Base-by-base conservation (phyloP, 2,888 invertebrate genomes). In the Cabera pusaria region DNA sequence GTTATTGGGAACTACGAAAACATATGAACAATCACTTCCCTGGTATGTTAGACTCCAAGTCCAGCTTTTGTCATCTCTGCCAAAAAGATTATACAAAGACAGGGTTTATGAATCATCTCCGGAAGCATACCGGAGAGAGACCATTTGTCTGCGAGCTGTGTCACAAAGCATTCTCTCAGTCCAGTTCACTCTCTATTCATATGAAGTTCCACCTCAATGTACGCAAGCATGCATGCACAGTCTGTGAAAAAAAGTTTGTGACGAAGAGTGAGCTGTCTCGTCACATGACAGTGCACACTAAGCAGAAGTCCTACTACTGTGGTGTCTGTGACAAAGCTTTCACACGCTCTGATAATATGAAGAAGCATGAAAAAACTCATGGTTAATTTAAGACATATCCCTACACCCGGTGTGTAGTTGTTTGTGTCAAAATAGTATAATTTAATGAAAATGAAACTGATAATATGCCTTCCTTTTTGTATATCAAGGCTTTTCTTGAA, bases 291-390 rank as follows among this genome's bases (percentile, higher is more conserved):
- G 90, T 90, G 33, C 90, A 90, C 51, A 90, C 90, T 6, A 90
- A 90, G 57, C 90, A 90, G 54, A 90, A 90, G 53, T 90, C 90
- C 0, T 90, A 90, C 50, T 90, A 90, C 52, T 90, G 90, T 62
- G 86, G 90, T 34, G 89, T 90, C 12, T 90, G 90, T 58, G 90
- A 90, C 59, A 90, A 90, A 64, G 90, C 90, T 25, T 90, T 90
- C 59, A 90, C 90, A 47, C 83, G 90, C 39, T 90, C 90, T 10
- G 90, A 90, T 49, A 90, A 90, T 50, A 90, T 90, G 90, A 90
- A 90, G 61, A 90, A 90, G 65, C 90, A 90, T 78, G 90, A 90
- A 60, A 90, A 90, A 71, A 90, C 90, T 56, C 90, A 90, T 73
- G 89, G 89, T 52, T 89, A 72, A 72, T 52, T 44, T 35, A 37